A percentile compares a stretch with the other conserved stretches of the same genome.
Evolutionary conservation across 2,888 invertebrate genomes (phyloP).

Genomic region (Blastobasis adustella): DNA sequence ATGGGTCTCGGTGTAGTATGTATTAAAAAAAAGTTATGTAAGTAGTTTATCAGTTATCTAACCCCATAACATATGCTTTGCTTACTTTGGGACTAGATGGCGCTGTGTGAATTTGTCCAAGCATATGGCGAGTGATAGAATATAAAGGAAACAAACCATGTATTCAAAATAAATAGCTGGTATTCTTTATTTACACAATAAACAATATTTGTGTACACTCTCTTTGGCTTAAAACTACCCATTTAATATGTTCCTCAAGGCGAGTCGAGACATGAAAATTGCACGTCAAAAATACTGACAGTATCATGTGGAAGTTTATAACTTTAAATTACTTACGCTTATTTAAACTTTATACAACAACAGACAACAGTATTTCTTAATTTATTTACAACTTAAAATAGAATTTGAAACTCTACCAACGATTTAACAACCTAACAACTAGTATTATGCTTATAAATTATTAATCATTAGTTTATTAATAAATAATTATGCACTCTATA

Average conservation of each 20-base stretch:
- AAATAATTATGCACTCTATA: too few relatives aligned
- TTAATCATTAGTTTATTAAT: too few relatives aligned
- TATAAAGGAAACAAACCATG: conserved; percentile 18
- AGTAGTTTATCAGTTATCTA: too few relatives aligned
- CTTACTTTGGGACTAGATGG: too few relatives aligned
- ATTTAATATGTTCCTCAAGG: conserved; percentile 28
- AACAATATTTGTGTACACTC: conserved; percentile 54
- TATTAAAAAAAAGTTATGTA: too few relatives aligned
- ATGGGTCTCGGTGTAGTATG: too few relatives aligned
- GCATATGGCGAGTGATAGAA: background rate
- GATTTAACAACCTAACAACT: conserved; percentile 13
- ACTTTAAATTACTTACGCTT: conserved; percentile 19
- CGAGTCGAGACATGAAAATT: conserved; percentile 39
- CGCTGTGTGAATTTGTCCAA: too few relatives aligned
- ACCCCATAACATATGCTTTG: too few relatives aligned
- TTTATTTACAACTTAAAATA: conserved; percentile 21
- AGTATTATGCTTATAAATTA: background rate
- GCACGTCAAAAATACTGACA: conserved; percentile 63
- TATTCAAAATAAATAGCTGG: conserved; percentile 35
- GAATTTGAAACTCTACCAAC: conserved; percentile 14
- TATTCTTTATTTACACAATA: conserved; percentile 56
- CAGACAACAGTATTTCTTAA: conserved; percentile 20
- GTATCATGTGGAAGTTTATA: conserved; percentile 7
- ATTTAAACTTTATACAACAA: conserved; percentile 32
- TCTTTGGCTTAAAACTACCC: conserved; percentile 69